Conservation (phyloP, 2,797 vertebrate species). For the Silurus lanzhouensis region DNA sequence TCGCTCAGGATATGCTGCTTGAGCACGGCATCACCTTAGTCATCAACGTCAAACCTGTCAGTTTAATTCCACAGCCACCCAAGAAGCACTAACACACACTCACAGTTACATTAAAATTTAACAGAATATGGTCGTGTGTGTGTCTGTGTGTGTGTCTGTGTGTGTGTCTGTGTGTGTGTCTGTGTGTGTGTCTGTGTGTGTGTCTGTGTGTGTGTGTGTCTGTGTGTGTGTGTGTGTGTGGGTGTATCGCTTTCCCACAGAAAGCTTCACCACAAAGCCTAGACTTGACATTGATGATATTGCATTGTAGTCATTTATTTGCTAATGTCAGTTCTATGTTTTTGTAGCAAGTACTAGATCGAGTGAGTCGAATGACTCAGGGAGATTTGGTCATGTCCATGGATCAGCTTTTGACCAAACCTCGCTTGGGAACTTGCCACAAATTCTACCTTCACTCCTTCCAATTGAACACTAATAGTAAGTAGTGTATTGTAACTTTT, state of each 20-base stretch:
- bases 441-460: constrained; percentile 98
- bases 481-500: constrained; percentile 56
- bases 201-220: too few relatives aligned
- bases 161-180: background rate
- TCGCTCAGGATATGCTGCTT: constrained; percentile 96
- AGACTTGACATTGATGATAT: background rate
- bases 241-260: background rate
- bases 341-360: constrained; percentile 91
- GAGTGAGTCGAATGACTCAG: constrained; percentile 95
- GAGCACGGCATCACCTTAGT: constrained; percentile 96
- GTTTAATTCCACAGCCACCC: constrained; percentile 52
- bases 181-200: background rate
- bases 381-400: constrained; percentile 99
- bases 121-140: background rate
- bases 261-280: background rate
- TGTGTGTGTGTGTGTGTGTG: background rate
- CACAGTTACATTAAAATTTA: background rate
- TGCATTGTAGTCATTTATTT: background rate
- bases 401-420: constrained; percentile 97
- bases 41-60: constrained; percentile 96
- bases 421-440: constrained; percentile 93
- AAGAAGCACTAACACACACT: background rate
- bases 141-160: too few relatives aligned
- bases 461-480: constrained; percentile 84
- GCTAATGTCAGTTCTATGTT: background rate